Conservation (phyloP, 2,113 vertebrate species). For the Gracilinanus agilis region DNA sequence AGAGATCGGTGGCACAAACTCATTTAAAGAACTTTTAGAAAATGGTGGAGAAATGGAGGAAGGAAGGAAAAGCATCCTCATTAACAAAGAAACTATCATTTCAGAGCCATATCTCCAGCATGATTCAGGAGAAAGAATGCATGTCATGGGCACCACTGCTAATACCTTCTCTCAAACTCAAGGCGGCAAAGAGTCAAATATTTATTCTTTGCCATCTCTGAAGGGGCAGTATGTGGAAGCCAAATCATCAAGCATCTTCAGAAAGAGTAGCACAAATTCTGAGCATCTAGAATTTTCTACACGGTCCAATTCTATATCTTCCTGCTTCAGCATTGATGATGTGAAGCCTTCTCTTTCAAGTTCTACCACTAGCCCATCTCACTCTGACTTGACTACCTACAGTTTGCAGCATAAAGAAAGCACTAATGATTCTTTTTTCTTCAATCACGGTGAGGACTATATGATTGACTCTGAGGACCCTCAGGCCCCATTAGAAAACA, state of each 20-base stretch:
- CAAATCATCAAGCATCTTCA: slow-evolving; percentile 64
- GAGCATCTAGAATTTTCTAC: slow-evolving; percentile 70
- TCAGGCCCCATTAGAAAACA: slow-evolving; percentile 27
- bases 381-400: slow-evolving; percentile 64
- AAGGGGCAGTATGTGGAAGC: slow-evolving; percentile 76
- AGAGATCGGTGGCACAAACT: slow-evolving; percentile 75
- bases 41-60: slow-evolving; percentile 71
- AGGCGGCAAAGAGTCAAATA: slow-evolving; percentile 81
- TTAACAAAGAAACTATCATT: slow-evolving; percentile 75
- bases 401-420: slow-evolving; percentile 75
- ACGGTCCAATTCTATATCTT: slow-evolving; percentile 69
- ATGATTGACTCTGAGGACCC: slow-evolving; percentile 42
- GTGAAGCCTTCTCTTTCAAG: slow-evolving; percentile 60
- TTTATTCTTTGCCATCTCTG: slow-evolving; percentile 82
- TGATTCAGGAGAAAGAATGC: slow-evolving; percentile 83
- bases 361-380: slow-evolving; percentile 65
- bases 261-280: slow-evolving; percentile 50
- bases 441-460: slow-evolving; percentile 55
- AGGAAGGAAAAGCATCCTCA: slow-evolving; percentile 81
- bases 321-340: slow-evolving; percentile 60
- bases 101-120: slow-evolving; percentile 39
- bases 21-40: slow-evolving; percentile 78
- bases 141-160: slow-evolving; percentile 82
- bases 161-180: slow-evolving; percentile 61
- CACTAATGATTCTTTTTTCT: slow-evolving; percentile 65